phyloP scores from a whole-genome alignment of 2,797 vertebrate species.

The Garrulus glandarius region DNA sequence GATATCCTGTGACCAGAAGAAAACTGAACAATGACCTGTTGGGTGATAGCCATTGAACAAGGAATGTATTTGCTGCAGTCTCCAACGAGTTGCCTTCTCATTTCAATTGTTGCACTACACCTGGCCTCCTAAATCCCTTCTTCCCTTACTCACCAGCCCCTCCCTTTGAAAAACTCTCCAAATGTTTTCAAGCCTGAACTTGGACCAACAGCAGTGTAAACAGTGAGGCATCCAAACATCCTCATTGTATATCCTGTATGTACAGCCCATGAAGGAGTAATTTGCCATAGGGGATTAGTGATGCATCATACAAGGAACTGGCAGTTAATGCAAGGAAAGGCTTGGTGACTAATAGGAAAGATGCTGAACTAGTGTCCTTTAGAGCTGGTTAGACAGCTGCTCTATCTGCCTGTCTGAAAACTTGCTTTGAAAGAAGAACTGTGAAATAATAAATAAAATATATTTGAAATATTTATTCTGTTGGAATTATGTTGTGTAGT shows the following conservation, averaged over 20 bases:
- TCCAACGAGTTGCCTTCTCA: neutral
- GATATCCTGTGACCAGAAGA: neutral
- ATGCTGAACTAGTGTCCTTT: neutral
- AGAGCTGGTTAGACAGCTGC: neutral
- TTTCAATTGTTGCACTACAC: neutral
- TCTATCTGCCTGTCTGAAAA: neutral
- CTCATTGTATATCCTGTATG: neutral
- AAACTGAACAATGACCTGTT: neutral
- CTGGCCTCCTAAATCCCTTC: neutral
- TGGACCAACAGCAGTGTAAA: neutral
- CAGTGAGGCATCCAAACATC: neutral
- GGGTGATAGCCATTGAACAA: neutral
- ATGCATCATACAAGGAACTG: neutral
- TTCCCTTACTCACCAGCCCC: neutral
- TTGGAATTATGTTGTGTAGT: neutral
- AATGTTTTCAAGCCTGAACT: slow-evolving; percentile 22
- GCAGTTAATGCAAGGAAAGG: neutral
- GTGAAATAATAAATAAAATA: neutral
- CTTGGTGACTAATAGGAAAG: neutral
- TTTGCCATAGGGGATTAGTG: neutral
- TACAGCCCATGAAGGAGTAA: neutral
- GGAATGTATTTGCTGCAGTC: neutral
- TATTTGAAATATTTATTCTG: neutral
- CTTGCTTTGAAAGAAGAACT: neutral
- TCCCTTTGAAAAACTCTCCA: neutral